Conservation (phyloP, 2,797 vertebrate species). For the Micrastur ruficollis region DNA sequence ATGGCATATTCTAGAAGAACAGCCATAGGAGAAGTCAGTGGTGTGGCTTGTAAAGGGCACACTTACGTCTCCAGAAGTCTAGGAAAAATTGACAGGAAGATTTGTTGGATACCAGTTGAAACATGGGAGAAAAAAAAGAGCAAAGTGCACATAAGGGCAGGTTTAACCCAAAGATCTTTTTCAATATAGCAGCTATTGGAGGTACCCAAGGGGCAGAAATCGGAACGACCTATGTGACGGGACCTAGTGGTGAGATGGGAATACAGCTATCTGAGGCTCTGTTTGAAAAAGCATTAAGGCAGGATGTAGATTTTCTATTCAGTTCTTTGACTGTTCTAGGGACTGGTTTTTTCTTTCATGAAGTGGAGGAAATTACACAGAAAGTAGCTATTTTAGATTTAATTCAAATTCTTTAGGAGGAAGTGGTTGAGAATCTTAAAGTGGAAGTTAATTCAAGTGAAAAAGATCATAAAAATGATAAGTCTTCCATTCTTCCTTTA, state of each 20-base stretch:
- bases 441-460: slow-evolving; percentile 53
- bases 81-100: not conserved
- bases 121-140: not conserved
- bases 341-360: not conserved
- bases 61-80: not conserved
- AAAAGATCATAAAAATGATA: slow-evolving; percentile 53
- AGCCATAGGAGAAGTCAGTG: not conserved
- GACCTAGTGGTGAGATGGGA: not conserved
- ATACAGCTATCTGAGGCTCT: not conserved
- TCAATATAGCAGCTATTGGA: not conserved
- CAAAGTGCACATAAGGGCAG: not conserved
- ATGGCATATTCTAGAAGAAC: not conserved
- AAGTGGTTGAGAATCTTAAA: slow-evolving; percentile 30
- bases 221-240: not conserved
- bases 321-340: not conserved
- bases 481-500: slow-evolving; percentile 28
- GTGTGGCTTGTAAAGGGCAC: not conserved
- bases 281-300: not conserved
- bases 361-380: slow-evolving; percentile 31
- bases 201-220: not conserved
- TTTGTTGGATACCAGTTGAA: not conserved
- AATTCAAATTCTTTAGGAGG: slow-evolving; percentile 12
- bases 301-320: not conserved
- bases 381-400: slow-evolving; percentile 23
- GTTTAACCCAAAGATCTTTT: not conserved